phyloP scores from a whole-genome alignment of 2,113 vertebrate genomes.

The Montifringilla adamsi region DNA sequence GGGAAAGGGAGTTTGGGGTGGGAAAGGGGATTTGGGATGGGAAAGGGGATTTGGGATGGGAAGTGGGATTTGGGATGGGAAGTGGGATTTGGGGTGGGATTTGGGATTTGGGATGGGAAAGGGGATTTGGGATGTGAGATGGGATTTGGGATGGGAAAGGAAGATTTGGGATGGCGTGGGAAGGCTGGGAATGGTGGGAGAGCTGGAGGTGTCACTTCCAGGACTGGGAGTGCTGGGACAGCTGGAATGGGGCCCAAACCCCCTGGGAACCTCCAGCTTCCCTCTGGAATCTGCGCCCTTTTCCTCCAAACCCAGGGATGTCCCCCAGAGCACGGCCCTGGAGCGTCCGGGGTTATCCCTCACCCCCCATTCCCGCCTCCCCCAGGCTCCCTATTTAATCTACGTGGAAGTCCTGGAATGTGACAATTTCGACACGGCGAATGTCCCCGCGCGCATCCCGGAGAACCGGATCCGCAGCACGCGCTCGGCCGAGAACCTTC shows the following conservation, averaged over 20 bases:
- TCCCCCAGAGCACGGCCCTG: rapidly evolving
- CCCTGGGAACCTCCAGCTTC: background rate
- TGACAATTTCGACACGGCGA: constrained; percentile 92
- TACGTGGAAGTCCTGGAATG: constrained; percentile 96
- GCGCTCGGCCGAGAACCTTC: constrained; percentile 93
- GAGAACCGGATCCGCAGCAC: constrained; percentile 95
- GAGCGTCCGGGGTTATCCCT: rapidly evolving
- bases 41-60: too few relatives aligned
- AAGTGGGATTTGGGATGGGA: background rate
- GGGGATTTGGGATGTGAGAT: background rate
- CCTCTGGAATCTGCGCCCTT: background rate
- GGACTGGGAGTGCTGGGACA: background rate
- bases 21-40: too few relatives aligned
- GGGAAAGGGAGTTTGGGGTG: too few relatives aligned
- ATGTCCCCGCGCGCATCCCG: constrained; percentile 86
- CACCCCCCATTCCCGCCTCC: rapidly evolving
- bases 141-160: background rate
- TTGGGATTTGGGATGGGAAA: background rate
- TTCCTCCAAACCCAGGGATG: background rate
- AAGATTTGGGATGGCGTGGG: background rate
- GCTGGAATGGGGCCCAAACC: background rate
- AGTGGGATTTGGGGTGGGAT: too few relatives aligned
- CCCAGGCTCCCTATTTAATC: constrained; percentile 92
- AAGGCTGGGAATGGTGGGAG: background rate
- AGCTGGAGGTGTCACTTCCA: too few relatives aligned